Evolutionary conservation across 2,888 invertebrate species (phyloP), one percentile per base, ranked within the genome.

Genomic region (Eumerus sabulonum): DNA sequence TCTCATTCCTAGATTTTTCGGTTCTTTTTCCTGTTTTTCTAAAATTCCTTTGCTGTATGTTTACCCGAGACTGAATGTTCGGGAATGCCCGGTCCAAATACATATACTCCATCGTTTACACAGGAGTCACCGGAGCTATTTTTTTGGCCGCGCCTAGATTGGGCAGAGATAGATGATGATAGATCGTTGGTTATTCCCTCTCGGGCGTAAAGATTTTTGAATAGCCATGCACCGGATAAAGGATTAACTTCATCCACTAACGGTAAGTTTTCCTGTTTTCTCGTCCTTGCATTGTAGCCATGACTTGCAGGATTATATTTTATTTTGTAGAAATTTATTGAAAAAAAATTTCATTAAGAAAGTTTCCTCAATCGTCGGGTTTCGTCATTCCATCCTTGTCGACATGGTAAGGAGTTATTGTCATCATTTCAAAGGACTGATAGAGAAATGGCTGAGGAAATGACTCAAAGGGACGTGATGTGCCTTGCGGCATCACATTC

Each of bases 91-190:
- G 2, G 27, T n/a, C n/a, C n/a, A n/a, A 7, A 7, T 27, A 27
- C 27, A 27, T 7, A 27, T 7, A 4, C 27, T 27, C 7, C 27
- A 27, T 27, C n/a, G n/a, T n/a, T n/a, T n/a, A n/a, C n/a, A 27
- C 27, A 27, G 27, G 27, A 7, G 27, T 16, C 42, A 38, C 27
- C 13, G 38, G 9, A 36, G 40, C 27, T 27, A 38, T 42, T 53
- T 14, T 36, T 16, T 38, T 38, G 38, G 12, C 54, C 14, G 11
- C 27, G 44, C 64, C 57, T 57, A 53, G 59, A 64, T 64, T 72
- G 64, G 72, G 59, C 67, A 79, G 59, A 73, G 77, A 79, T 79
- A 67, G 73, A 79, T 73, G 73, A 79, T 79, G 77, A 79, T 68
- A 50, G 77, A 79, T 79, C 59, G 73, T 40, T 42, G 57, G 48